Percentiles rank a stretch among this genome's conserved stretches.
Evolutionary conservation across 92 coral and sea anemone genomes (phyloP).

Genomic region (Desmophyllum pertusum): DNA sequence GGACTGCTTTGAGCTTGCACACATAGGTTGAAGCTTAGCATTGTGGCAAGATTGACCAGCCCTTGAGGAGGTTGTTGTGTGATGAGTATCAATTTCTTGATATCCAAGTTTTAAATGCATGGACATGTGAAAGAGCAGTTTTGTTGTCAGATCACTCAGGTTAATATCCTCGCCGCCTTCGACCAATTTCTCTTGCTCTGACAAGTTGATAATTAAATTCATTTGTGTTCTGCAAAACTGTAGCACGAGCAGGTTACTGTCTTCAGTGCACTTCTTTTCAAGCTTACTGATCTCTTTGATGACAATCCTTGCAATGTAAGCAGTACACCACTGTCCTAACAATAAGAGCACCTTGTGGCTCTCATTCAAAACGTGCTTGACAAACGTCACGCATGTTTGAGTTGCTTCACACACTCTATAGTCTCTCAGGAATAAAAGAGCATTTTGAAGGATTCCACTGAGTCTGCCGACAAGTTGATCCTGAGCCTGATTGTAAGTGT

Average conservation of each 20-base stretch:
- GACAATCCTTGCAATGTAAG: slow-evolving; percentile 23
- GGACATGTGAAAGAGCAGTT: slow-evolving; percentile 18
- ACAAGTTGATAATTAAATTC: slow-evolving; percentile 16
- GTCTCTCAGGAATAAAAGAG: slow-evolving; percentile 51
- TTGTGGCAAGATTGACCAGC: background rate
- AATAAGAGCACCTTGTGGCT: slow-evolving; percentile 55
- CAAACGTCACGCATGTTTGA: slow-evolving; percentile 28
- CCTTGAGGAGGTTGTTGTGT: background rate
- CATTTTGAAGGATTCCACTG: slow-evolving; percentile 29
- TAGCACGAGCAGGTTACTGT: slow-evolving; percentile 18
- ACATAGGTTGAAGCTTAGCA: too few relatives aligned
- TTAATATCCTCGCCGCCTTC: background rate
- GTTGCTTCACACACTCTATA: slow-evolving; percentile 2
- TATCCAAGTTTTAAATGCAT: slow-evolving; percentile 10
- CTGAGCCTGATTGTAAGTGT: slow-evolving; percentile 12
- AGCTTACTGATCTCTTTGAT: slow-evolving; percentile 60
- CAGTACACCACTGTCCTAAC: slow-evolving; percentile 67
- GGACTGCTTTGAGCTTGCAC: too few relatives aligned
- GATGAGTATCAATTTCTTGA: background rate
- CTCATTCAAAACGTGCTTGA: slow-evolving; percentile 44
- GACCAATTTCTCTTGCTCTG: background rate
- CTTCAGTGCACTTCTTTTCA: slow-evolving; percentile 50
- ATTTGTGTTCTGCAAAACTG: slow-evolving; percentile 63
- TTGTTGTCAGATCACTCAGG: background rate
- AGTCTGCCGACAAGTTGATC: slow-evolving; percentile 26